Evolutionary conservation across 2,888 invertebrate genomes (phyloP).

Genomic region (Crematogaster levior): DNA sequence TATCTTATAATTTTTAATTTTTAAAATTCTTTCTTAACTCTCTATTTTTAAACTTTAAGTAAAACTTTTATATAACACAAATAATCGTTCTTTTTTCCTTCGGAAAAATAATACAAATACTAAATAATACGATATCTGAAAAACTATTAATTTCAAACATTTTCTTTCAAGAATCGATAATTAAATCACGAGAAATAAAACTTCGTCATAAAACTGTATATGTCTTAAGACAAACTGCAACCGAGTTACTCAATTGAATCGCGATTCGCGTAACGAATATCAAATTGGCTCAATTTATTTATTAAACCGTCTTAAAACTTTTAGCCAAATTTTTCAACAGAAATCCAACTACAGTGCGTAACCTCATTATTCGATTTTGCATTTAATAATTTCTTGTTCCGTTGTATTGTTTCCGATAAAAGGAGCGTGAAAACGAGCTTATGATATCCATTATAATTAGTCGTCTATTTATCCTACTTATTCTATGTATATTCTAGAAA

Average conservation of each 20-base stretch:
- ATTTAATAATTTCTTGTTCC: not conserved
- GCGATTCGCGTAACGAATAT: not conserved
- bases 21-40: too few relatives aligned
- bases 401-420: not conserved
- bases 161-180: not conserved
- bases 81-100: too few relatives aligned
- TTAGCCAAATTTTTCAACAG: not conserved
- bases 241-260: not conserved
- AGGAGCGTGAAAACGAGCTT: not conserved
- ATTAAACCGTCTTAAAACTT: not conserved
- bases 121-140: too few relatives aligned
- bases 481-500: constrained; percentile 37
- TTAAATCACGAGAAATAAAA: not conserved
- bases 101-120: too few relatives aligned
- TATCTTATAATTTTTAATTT: too few relatives aligned
- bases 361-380: not conserved
- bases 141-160: too few relatives aligned
- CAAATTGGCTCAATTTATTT: not conserved
- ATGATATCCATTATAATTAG: not conserved
- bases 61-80: too few relatives aligned
- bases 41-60: too few relatives aligned
- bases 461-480: constrained; percentile 8
- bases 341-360: not conserved
- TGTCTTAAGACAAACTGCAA: not conserved
- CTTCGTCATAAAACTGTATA: not conserved